Evolutionary conservation across 2,888 invertebrate species (phyloP), one percentile per base, ranked within the genome.

Genomic region (Drosophila prostipennis): DNA sequence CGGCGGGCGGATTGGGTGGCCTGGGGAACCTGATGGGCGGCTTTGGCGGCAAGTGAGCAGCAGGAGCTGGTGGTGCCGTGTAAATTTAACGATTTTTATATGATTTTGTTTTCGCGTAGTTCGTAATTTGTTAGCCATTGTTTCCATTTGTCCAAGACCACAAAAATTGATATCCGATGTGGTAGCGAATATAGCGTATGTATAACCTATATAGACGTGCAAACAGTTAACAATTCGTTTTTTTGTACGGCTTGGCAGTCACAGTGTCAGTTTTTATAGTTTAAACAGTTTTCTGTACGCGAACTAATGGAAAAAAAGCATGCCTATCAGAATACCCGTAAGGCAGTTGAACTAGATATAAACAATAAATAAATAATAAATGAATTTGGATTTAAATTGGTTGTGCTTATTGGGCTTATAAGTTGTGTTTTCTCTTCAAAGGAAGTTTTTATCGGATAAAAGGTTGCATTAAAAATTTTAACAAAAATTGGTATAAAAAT

Each of bases 1-100:
- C 94, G 10, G 94, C 94, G 42, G 94, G 94, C 77, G 94, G 94
- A 8, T 92, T 94, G 89, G 91, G 92, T 46, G 94, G 94, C 11
- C 93, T 94, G 91, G 91, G 92, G 69, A 94, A 93, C 89, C 92
- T 94, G 78, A 94, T 94, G 94, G 94, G 94, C 65, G 94, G 94
- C 11, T 91, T 92, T 68, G 91, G 92, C 16, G 92, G 92, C 54
- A 92, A 91, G 78, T 92, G 89, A 88, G 80, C 45, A 29, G 26
- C 26, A 26, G 29, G 29, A 29, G 29, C 29, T 8, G 23, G 51
- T 11, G 23, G 51, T 36, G 37, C 11, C 49, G 61, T 51, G 48
- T 45, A 69, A 67, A 53, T 74, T 67, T 75, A 73, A 64, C 26
- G 63, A 67, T 71, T 78, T 74, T 79, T 79, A 52, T 86, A 79